Percentiles rank a stretch among this genome's conserved stretches.
Evolutionary conservation across 2,113 vertebrate species (phyloP).

Genomic region (Fulmarus glacialis): DNA sequence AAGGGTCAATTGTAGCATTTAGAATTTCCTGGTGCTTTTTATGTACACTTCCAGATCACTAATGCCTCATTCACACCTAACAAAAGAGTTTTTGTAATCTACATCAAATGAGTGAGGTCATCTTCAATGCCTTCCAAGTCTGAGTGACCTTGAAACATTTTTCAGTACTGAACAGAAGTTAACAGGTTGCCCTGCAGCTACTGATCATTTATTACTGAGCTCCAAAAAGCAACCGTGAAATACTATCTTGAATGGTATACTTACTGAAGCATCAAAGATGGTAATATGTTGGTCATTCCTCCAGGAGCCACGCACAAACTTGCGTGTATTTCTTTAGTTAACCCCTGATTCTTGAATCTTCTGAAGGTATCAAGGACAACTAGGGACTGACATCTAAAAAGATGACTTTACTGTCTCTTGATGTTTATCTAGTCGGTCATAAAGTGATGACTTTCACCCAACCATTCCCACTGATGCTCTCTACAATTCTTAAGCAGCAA

Average conservation of each 20-base stretch:
- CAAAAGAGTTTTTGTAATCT: slow-evolving; percentile 31
- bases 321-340: background rate
- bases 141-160: background rate
- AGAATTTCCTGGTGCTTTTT: slow-evolving; percentile 32
- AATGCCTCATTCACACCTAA: slow-evolving; percentile 29
- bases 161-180: background rate
- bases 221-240: background rate
- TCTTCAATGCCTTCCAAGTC: slow-evolving; percentile 3
- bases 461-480: background rate
- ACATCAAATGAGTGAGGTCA: slow-evolving; percentile 12
- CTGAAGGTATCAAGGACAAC: background rate
- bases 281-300: background rate
- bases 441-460: background rate
- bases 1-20: background rate
- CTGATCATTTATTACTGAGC: background rate
- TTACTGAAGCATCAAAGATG: background rate
- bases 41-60: background rate
- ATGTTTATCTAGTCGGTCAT: background rate
- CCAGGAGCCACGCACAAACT: background rate
- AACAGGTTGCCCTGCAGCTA: slow-evolving; percentile 8
- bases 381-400: background rate
- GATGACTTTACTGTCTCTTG: background rate
- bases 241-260: background rate
- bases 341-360: background rate
- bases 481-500: background rate